These are phyloP conservation scores for Euura saliciscinereae DNA, from an alignment of 1,140 invertebrate genomes.

Conservation along the genomic window DNA sequence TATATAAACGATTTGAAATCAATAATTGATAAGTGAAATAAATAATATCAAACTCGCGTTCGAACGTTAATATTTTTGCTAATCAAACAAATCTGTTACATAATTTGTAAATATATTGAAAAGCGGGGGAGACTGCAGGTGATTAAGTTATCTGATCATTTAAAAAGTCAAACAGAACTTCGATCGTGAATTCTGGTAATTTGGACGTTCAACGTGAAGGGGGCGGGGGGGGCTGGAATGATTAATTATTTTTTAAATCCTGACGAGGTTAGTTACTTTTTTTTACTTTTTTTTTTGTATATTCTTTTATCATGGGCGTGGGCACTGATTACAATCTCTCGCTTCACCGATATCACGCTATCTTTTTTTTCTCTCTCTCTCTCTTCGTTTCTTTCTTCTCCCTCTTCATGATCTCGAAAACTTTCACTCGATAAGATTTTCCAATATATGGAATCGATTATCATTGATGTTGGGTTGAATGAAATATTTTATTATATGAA, in stretches of 20 bases:
- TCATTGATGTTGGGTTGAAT: no score
- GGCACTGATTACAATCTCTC: neutral
- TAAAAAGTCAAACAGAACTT: conserved; percentile 1
- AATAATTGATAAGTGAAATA: no score
- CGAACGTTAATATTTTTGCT: no score
- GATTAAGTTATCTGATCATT: conserved; percentile 1
- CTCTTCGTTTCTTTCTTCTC: no score
- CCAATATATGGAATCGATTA: no score
- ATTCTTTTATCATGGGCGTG: neutral
- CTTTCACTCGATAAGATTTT: neutral
- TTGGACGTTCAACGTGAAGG: neutral
- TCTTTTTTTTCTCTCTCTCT: neutral
- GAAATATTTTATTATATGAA: no score
- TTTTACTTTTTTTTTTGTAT: no score
- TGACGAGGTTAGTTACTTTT: neutral
- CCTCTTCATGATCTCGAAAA: no score
- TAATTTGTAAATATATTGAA: no score
- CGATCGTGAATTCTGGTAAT: neutral
- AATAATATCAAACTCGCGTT: no score
- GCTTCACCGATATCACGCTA: no score
- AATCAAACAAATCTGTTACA: no score
- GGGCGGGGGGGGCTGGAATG: neutral
- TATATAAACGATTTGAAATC: neutral
- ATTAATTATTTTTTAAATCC: neutral
- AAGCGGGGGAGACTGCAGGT: neutral